These are phyloP conservation scores for Olivierus martensii DNA, from an alignment of 1,140 invertebrate species.

Conservation along the genomic window DNA sequence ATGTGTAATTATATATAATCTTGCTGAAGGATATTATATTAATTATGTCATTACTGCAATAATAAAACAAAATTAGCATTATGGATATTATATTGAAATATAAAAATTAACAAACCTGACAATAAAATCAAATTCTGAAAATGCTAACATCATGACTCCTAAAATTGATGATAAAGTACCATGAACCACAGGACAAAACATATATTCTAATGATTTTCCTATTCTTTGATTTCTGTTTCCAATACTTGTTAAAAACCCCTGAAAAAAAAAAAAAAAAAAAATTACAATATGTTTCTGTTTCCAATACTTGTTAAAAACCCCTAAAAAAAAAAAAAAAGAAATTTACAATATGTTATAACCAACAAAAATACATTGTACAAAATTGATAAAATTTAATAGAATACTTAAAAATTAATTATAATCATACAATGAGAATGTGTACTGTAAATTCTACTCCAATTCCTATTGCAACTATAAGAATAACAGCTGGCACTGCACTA, in stretches of 20 bases:
- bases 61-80: too few species aligned
- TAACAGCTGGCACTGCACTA: slow-evolving; percentile 77
- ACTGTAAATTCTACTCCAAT: slow-evolving; percentile 45
- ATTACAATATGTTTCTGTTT: slow-evolving; percentile 34
- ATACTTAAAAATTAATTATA: too few species aligned
- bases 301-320: slow-evolving; percentile 82
- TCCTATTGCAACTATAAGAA: slow-evolving; percentile 73
- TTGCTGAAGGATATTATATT: too few species aligned
- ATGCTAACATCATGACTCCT: slow-evolving; percentile 69
- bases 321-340: slow-evolving; percentile 35
- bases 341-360: background rate
- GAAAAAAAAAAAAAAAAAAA: slow-evolving; percentile 21
- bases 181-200: slow-evolving; percentile 67
- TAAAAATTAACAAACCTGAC: slow-evolving; percentile 44
- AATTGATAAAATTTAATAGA: too few species aligned
- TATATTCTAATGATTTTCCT: slow-evolving; percentile 63
- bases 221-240: slow-evolving; percentile 64
- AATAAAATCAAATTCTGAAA: slow-evolving; percentile 93
- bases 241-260: slow-evolving; percentile 81
- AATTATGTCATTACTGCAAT: too few species aligned
- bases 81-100: too few species aligned
- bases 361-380: too few species aligned
- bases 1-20: too few species aligned
- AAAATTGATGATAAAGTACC: slow-evolving; percentile 69
- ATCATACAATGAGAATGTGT: slow-evolving; percentile 13